Percentiles rank a stretch among this genome's conserved stretches.
Evolutionary conservation across 2,888 invertebrate species (phyloP).

Genomic region (Trypoxylon attenuatum): DNA sequence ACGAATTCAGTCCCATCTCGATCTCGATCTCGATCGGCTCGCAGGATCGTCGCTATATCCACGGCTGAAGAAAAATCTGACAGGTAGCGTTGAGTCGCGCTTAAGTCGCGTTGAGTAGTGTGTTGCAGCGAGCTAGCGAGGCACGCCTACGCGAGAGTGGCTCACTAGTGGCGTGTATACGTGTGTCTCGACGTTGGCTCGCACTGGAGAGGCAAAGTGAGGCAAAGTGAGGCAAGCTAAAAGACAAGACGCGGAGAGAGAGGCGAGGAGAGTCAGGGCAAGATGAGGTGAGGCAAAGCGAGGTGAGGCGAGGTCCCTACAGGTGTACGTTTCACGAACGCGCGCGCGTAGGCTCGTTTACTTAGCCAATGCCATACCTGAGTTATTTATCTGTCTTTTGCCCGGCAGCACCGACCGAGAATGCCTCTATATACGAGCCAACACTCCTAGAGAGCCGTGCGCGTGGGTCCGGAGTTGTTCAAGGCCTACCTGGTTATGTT

Average conservation of each 20-base stretch:
- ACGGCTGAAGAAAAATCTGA: too few relatives aligned
- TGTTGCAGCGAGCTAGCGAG: constrained; percentile 17
- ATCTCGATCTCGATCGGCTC: too few relatives aligned
- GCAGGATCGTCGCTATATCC: too few relatives aligned
- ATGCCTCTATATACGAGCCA: constrained; percentile 58
- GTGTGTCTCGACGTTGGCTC: constrained; percentile 12
- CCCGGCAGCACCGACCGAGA: constrained; percentile 62
- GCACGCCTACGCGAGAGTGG: constrained; percentile 37
- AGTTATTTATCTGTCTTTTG: constrained; percentile 72
- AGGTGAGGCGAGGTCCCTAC: constrained; percentile 36
- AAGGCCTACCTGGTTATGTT: constrained; percentile 70
- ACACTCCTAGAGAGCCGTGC: constrained; percentile 49
- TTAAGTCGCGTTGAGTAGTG: too few relatives aligned
- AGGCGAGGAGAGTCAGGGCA: neutral
- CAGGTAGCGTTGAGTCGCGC: too few relatives aligned
- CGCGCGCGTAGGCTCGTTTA: constrained; percentile 71
- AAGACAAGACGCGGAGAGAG: constrained; percentile 1
- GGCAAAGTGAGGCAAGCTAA: too few relatives aligned
- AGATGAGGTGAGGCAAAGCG: constrained; percentile 6
- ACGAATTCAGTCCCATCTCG: too few relatives aligned
- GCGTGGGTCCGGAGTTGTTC: constrained; percentile 71
- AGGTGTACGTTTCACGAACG: constrained; percentile 60
- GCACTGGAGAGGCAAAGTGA: too few relatives aligned
- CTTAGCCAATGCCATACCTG: constrained; percentile 71
- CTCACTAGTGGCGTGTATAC: constrained; percentile 25